Conservation (phyloP, 2,113 vertebrate species). For the Hoplias malabaricus region DNA sequence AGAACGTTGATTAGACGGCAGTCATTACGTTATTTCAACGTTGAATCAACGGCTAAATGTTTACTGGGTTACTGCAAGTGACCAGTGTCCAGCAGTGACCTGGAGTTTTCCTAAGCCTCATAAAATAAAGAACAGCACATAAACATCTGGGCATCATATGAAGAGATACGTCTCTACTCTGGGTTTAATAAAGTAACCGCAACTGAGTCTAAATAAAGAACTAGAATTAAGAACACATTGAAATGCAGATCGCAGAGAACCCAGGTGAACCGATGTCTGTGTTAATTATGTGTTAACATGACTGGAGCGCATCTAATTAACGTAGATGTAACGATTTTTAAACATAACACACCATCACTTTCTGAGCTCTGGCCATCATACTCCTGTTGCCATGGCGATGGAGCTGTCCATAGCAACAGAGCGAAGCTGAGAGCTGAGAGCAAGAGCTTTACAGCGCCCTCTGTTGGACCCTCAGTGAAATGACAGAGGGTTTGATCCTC, state of each 20-base stretch:
- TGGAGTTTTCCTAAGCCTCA: background rate
- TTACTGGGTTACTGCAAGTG: too few relatives aligned
- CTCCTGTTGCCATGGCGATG: constrained; percentile 39
- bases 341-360: constrained; percentile 37
- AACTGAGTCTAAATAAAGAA: background rate
- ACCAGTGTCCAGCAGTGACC: background rate
- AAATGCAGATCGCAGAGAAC: background rate
- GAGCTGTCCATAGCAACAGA: constrained; percentile 46
- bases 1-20: too few relatives aligned
- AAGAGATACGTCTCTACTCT: background rate
- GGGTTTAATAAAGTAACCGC: background rate
- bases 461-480: background rate
- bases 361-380: constrained; percentile 22
- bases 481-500: too few relatives aligned
- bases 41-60: too few relatives aligned
- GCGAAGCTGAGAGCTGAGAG: constrained; percentile 15
- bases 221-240: background rate
- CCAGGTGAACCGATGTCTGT: constrained; percentile 8
- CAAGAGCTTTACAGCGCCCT: constrained; percentile 1
- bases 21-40: too few relatives aligned
- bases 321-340: constrained; percentile 13
- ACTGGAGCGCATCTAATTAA: constrained; percentile 39
- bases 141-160: background rate
- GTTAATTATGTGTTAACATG: constrained; percentile 30
- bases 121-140: background rate